Conservation (phyloP, 2,888 invertebrate species). For the Hypsopygia costalis region DNA sequence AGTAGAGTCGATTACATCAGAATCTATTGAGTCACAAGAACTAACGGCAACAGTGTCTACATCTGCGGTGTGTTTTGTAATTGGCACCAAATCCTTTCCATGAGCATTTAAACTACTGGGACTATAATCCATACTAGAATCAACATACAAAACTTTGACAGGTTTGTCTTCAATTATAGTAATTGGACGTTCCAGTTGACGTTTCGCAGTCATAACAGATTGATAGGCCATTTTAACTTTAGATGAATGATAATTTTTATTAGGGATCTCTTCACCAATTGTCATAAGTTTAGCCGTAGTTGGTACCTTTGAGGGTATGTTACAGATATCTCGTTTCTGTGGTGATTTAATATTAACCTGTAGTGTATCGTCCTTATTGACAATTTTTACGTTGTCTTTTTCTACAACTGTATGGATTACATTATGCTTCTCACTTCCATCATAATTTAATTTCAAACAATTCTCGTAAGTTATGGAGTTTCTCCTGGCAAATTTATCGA, state of each 20-base stretch:
- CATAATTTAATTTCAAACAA: constrained; percentile 57
- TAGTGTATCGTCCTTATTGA: constrained; percentile 43
- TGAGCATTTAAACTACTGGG: constrained; percentile 54
- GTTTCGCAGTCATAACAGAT: constrained; percentile 59
- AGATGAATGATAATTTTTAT: constrained; percentile 53
- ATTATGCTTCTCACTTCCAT: constrained; percentile 51
- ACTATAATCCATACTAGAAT: constrained; percentile 44
- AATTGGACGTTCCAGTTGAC: constrained; percentile 54
- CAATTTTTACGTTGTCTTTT: constrained; percentile 44
- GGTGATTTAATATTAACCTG: constrained; percentile 44
- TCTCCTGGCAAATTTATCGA: constrained; percentile 68
- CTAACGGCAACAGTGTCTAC: constrained; percentile 32
- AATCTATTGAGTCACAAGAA: constrained; percentile 53
- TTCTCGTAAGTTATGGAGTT: constrained; percentile 69
- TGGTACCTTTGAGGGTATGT: constrained; percentile 33
- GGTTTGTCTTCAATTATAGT: constrained; percentile 72
- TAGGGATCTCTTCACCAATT: constrained; percentile 38
- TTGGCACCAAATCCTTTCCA: constrained; percentile 57
- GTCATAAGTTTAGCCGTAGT: constrained; percentile 26
- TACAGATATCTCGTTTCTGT: constrained; percentile 39
- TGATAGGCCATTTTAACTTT: constrained; percentile 69
- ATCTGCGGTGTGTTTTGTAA: constrained; percentile 36
- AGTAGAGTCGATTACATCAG: constrained; percentile 43
- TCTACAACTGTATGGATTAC: constrained; percentile 53
- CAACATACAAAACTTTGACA: constrained; percentile 68